Base-by-base conservation (phyloP, 92 coral and sea anemone genomes). In the Epizoanthus illoricatus region DNA sequence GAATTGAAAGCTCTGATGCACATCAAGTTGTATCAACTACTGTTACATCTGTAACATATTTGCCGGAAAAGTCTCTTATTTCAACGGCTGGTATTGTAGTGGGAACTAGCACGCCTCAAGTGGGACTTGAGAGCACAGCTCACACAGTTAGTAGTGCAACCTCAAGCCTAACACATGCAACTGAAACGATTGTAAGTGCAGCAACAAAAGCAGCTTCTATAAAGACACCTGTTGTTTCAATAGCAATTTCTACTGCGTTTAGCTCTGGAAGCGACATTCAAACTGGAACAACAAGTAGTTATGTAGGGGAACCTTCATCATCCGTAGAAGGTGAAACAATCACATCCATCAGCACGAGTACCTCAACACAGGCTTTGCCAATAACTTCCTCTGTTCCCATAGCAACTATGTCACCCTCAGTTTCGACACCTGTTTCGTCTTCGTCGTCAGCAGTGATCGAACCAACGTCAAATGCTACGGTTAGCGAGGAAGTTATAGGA, bases 401-500 rank as follows among this genome's bases (percentile, higher is more conserved):
- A 42, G 11, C 43, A 57, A 36, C 23, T 12, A 59, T 17, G 16
- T 58, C 56, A 18, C 47, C 80, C 5, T 39, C 68, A n/a, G 1
- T 20, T 2, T 7, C 49, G 21, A 33, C 73, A 12, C 20, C 73
- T 12, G 2, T 15, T 68, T 3, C 42, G 73, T 68, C n/a, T 18
- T 68, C 73, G 19, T 68, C 73, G 42, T 36, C 45, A 58, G 68
- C 19, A 7, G 20, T 40, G 28, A 7, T 42, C 18, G 71, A 63
- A 45, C 71, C 82, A 63, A 78, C 71, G 12, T 5, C 82, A 16
- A 78, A 62, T 12, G 19, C 71, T 3, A 78, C 59, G 13, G 57
- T 61, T 12, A 70, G 65, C 12, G 41, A 62, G 19, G 39, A 23
- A 20, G 5, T 18, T 3, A 70, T 78, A 1, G 59, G 7, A 41